Conservation (phyloP, 2,888 invertebrate species). For the Athripsodes cinereus region DNA sequence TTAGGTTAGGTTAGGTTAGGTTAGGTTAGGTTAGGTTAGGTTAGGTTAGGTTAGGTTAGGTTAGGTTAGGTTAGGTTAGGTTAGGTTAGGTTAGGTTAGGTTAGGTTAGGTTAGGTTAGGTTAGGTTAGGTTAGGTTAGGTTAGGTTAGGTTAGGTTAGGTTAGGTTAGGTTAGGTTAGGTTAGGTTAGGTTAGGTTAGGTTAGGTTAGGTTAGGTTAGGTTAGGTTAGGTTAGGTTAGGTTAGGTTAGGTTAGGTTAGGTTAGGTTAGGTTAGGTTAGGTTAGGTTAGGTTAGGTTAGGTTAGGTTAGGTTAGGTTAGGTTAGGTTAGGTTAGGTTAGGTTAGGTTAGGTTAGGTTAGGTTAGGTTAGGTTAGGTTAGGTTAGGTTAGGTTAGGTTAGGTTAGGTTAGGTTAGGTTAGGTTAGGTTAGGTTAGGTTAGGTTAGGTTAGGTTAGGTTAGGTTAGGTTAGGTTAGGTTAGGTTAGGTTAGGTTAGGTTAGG, state of each 20-base stretch:
- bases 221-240: constrained; percentile 29
- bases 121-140: constrained; percentile 27
- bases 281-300: constrained; percentile 30
- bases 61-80: constrained; percentile 28
- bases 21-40: constrained; percentile 28
- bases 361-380: constrained; percentile 30
- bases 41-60: constrained; percentile 28
- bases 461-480: constrained; percentile 27
- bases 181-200: constrained; percentile 24
- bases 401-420: constrained; percentile 29
- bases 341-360: constrained; percentile 26
- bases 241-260: constrained; percentile 28
- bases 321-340: constrained; percentile 29
- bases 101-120: constrained; percentile 28
- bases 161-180: constrained; percentile 22
- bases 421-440: constrained; percentile 29
- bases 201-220: constrained; percentile 26
- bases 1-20: constrained; percentile 29
- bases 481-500: constrained; percentile 28
- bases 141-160: constrained; percentile 17
- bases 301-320: constrained; percentile 30
- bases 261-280: constrained; percentile 29
- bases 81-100: constrained; percentile 28
- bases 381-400: constrained; percentile 29
- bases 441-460: constrained; percentile 19